Base-by-base conservation (phyloP, 2,888 invertebrate species). In the Synergus itoensis region DNA sequence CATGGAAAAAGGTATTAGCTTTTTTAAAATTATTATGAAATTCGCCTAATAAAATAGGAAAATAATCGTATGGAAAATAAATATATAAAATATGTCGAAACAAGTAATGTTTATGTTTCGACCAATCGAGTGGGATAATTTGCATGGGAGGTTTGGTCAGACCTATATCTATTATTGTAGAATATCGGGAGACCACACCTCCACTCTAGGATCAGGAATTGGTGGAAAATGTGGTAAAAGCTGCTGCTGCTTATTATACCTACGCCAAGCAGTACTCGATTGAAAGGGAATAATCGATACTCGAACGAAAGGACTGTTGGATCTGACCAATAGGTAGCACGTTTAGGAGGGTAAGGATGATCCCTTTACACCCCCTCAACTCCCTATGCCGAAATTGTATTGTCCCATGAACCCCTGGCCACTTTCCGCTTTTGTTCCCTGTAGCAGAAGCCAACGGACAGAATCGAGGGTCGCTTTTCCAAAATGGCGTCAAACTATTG, bases 241-340 rank as follows among this genome's bases (percentile, higher is more conserved):
- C 41, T 60, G 11, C 21, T 69, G 45, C 1, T 45, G 28, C 67
- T 43, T 69, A 69, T 69, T 69, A 48, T 69, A 45, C 28, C 21
- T 67, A 21, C 14, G 11, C 43, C 12, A 69, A 69, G 48, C 28
- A 73, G 48, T 73, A 16, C 77, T 79, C 78, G 80, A 83, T 83
- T 84, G 73, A 43, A 79, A 78, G 76, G 76, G 79, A 82, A 84
- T 83, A 78, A 84, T 84, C 84, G 84, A 84, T 84, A 79, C 69
- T 81, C 79, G 77, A 77, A 81, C 79, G 28, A 81, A 75, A 65
- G 64, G 79, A 77, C 43, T 77, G 77, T 60, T 18, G 77, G 80
- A 84, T 83, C 84, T 84, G 84, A 83, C 84, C 84, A 84, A 84
- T 84, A 81, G 83, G 80, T 77, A 81, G 79, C 76, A 78, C 63